These are phyloP conservation scores for Spialia ferax DNA, from an alignment of 2,888 invertebrate genomes.

Conservation along the genomic window DNA sequence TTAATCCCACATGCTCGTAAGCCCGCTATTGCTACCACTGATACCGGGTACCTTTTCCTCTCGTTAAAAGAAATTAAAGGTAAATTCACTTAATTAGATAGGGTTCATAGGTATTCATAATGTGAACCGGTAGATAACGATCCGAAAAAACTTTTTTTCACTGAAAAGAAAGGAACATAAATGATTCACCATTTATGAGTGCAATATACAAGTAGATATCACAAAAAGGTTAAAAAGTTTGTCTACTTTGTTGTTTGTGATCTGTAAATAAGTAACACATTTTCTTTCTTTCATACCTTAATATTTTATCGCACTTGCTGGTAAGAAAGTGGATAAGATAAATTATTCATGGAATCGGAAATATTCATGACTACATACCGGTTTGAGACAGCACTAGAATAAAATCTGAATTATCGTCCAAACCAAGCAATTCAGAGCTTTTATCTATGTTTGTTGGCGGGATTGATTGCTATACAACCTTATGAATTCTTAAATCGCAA, in stretches of 20 bases:
- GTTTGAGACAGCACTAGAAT: slow-evolving; percentile 20
- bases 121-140: too few species aligned
- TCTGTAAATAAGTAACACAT: background rate
- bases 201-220: too few species aligned
- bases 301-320: slow-evolving; percentile 16
- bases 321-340: slow-evolving; percentile 28
- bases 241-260: background rate
- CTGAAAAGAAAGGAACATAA: too few species aligned
- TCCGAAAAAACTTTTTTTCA: too few species aligned
- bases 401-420: slow-evolving; percentile 27
- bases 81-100: too few species aligned
- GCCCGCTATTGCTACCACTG: too few species aligned
- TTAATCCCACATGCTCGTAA: too few species aligned
- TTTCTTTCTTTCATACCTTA: slow-evolving; percentile 16
- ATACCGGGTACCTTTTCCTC: too few species aligned
- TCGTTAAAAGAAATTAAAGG: too few species aligned
- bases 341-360: slow-evolving; percentile 37
- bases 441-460: background rate
- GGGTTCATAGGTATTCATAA: too few species aligned
- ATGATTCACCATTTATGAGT: too few species aligned
- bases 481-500: slow-evolving; percentile 11
- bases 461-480: slow-evolving; percentile 20
- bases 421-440: slow-evolving; percentile 6
- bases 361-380: slow-evolving; percentile 33
- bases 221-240: background rate